phyloP scores from a whole-genome alignment of 2,888 invertebrate genomes.

The Germaria angustata region DNA sequence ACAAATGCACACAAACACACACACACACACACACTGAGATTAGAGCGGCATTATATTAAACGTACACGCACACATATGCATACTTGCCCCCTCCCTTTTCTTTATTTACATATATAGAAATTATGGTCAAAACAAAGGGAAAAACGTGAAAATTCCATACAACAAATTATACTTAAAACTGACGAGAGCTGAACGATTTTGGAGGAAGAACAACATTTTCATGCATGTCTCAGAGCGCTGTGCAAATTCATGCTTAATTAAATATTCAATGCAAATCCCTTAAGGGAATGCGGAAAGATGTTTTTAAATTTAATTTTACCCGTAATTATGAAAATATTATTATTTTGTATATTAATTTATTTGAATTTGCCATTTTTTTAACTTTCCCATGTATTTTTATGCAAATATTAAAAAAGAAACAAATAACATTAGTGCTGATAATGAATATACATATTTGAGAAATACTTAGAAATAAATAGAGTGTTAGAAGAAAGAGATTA shows the following conservation, averaged over 20 bases:
- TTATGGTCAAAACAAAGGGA: background rate
- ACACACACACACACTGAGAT: background rate
- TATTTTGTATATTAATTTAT: conserved; percentile 34
- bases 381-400: conserved; percentile 3
- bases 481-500: conserved; percentile 9
- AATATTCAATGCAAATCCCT: conserved; percentile 43
- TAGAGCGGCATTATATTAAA: background rate
- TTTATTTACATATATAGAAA: background rate
- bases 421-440: background rate
- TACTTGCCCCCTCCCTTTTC: background rate
- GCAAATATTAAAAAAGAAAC: conserved; percentile 10
- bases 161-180: conserved; percentile 32
- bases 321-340: conserved; percentile 16
- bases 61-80: background rate
- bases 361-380: conserved; percentile 11
- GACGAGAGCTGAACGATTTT: background rate
- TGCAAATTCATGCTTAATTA: conserved; percentile 43
- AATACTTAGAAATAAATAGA: conserved; percentile 22
- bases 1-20: background rate
- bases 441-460: conserved; percentile 17
- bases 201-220: background rate
- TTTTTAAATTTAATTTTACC: conserved; percentile 5
- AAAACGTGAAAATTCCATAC: conserved; percentile 6
- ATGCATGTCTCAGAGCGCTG: conserved; percentile 23
- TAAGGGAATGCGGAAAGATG: conserved; percentile 14